Evolutionary conservation across 1,140 invertebrate genomes (phyloP).

Genomic region (Penaeus indicus): DNA sequence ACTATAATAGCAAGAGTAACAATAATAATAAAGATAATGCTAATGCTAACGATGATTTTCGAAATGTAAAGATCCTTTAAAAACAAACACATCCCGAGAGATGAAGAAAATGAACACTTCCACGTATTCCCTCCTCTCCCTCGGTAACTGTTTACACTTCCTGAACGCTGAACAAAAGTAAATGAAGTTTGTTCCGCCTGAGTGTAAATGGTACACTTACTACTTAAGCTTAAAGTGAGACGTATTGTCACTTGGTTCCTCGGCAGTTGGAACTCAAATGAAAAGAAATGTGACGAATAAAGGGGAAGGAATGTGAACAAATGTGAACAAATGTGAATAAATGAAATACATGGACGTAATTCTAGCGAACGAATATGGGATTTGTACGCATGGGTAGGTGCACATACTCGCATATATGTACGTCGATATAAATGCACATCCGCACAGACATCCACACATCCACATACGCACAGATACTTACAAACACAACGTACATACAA

Average conservation of each 20-base stretch:
- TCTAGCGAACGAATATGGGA: neutral
- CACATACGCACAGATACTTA: neutral
- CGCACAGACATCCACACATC: neutral
- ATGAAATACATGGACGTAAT: neutral
- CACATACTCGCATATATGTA: neutral
- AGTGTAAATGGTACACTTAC: neutral
- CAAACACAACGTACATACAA: neutral
- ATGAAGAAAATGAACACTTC: too few species aligned
- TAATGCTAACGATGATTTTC: too few species aligned
- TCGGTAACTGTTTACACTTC: too few species aligned
- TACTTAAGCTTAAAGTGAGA: neutral
- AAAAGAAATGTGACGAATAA: neutral
- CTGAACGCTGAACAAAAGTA: too few species aligned
- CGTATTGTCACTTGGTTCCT: neutral
- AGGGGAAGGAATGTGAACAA: neutral
- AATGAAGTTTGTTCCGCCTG: too few species aligned
- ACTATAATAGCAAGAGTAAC: too few species aligned
- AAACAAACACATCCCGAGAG: too few species aligned
- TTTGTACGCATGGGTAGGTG: neutral
- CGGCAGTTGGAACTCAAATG: neutral
- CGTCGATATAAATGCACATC: neutral
- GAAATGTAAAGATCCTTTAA: too few species aligned
- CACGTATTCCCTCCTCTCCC: too few species aligned
- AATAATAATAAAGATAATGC: too few species aligned
- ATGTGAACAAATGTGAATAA: neutral